Evolutionary conservation across 2,888 invertebrate species (phyloP).

Genomic region (Caenorhabditis drosophilae): DNA sequence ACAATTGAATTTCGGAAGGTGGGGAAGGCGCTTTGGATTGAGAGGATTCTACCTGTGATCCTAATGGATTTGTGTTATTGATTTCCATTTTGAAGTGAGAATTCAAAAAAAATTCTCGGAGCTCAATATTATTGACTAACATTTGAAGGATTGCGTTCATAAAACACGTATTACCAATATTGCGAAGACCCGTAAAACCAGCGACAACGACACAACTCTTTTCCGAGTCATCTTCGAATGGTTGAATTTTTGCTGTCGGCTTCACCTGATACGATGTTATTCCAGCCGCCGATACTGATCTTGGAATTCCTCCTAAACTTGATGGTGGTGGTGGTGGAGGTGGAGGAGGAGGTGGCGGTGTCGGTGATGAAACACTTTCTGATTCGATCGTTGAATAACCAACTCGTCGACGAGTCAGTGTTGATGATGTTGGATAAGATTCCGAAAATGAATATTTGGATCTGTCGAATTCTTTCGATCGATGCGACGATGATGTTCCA

Average conservation of each 20-base stretch:
- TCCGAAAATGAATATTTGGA: background rate
- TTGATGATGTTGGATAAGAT: background rate
- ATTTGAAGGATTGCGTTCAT: conserved; percentile 73
- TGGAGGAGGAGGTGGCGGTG: conserved; percentile 15
- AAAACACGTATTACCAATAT: conserved; percentile 74
- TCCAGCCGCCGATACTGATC: conserved; percentile 31
- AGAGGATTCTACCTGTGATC: conserved; percentile 28
- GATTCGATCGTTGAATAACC: too few species aligned
- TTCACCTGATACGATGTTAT: conserved; percentile 10
- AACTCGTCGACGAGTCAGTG: background rate
- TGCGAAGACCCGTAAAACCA: conserved; percentile 72
- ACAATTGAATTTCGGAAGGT: background rate
- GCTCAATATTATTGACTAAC: conserved; percentile 72
- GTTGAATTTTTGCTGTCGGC: conserved; percentile 20
- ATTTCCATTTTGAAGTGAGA: conserved; percentile 70
- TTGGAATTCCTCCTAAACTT: conserved; percentile 13
- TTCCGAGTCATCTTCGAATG: conserved; percentile 24
- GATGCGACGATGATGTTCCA: background rate
- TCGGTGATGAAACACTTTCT: background rate
- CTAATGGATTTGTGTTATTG: conserved; percentile 71
- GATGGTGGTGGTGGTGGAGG: conserved; percentile 17
- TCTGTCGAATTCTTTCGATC: background rate
- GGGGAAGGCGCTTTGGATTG: background rate
- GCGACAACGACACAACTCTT: conserved; percentile 51
- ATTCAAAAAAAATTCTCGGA: conserved; percentile 72